Base-by-base conservation (phyloP, 2,888 invertebrate genomes). In the Microplitis deprimator region DNA sequence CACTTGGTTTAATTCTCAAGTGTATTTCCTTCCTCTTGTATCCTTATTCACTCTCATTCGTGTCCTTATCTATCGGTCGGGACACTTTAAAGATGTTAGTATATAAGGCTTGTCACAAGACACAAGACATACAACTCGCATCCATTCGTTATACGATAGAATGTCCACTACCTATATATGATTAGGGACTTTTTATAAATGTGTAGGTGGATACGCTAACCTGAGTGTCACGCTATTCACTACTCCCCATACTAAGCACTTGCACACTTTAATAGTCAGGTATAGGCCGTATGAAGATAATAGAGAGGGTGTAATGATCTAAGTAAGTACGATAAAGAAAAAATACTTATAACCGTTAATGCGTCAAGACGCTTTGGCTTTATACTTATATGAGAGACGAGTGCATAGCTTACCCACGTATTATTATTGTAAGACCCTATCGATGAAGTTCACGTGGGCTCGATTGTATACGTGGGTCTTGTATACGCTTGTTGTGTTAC, bases 391-490 rank as follows among this genome's bases (percentile, higher is more conserved):
- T 50, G 13, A 50, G 50, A 50, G 50, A 64, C 77, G 77, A 75
- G 79, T 79, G 76, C 77, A 79, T 80, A 80, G 77, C 77, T 81
- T 81, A 76, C 79, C 81, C 79, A 78, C 79, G 81, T 81, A 75
- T 77, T 39, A 64, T 70, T 68, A 73, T 65, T 65, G 73, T 70
- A 74, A 41, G 75, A 76, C 73, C 77, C 68, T 61, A 77, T 70
- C 76, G 64, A 62, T 67, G 76, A 69, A 80, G 79, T 80, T 79
- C 79, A 79, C 79, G 79, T 77, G 70, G 78, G 73, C 77, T 77
- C 50, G 20, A 29, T 70, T 17, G 17, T 50, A 13, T 65, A 61
- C 65, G n/a, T 67, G 65, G 65, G 59, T 70, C 60, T 70, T 8
- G 13, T 40, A 16, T 72, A 61, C 65, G n/a, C 60, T 76, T 72